A percentile compares a stretch with the other conserved stretches of the same genome.
Evolutionary conservation across 2,797 vertebrate species (phyloP).

Genomic region (Sebastes elongatus): DNA sequence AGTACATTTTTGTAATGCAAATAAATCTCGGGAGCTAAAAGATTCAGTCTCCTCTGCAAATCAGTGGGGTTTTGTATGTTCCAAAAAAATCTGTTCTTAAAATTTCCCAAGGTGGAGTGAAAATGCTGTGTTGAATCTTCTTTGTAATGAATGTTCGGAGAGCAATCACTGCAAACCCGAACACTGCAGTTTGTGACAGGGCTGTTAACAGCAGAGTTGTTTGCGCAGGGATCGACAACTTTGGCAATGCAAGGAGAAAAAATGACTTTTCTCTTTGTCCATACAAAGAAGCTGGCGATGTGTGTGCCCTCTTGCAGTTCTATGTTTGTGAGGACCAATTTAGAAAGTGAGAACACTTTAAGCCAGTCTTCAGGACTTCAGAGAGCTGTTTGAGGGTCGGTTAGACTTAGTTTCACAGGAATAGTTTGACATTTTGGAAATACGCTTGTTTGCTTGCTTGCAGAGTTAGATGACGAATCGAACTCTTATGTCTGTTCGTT

Average conservation of each 20-base stretch:
- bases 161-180: neutral
- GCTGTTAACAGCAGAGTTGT: neutral
- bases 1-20: neutral
- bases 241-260: neutral
- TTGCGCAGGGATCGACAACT: neutral
- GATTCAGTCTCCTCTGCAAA: neutral
- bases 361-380: neutral
- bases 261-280: neutral
- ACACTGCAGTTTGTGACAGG: neutral
- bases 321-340: neutral
- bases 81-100: neutral
- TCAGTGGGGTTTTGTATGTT: neutral
- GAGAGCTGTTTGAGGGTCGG: neutral
- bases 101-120: neutral
- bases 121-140: neutral
- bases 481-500: neutral
- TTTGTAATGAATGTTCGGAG: neutral
- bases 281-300: neutral
- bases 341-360: neutral
- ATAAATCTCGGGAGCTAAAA: neutral
- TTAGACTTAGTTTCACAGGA: neutral
- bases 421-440: neutral
- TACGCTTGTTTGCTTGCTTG: neutral
- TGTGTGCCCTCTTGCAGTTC: neutral
- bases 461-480: neutral